Conservation (phyloP, 2,888 invertebrate species). For the Aphodius granarius region DNA sequence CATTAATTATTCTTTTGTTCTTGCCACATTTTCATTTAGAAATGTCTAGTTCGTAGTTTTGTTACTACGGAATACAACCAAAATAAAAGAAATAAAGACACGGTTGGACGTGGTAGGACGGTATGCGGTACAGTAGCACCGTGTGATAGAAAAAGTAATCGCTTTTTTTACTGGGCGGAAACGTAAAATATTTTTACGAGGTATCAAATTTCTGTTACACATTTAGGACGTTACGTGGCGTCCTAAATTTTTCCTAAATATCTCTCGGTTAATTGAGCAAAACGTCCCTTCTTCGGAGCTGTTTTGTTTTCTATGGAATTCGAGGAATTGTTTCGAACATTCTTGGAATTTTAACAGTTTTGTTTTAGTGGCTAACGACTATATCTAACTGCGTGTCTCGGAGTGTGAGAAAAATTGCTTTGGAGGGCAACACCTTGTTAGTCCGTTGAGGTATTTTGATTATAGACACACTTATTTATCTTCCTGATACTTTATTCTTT, state of each 20-base stretch:
- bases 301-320: background rate
- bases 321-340: background rate
- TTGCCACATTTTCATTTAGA: background rate
- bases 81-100: too few relatives aligned
- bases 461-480: background rate
- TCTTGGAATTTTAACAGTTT: background rate
- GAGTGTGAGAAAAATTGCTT: background rate
- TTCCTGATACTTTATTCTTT: background rate
- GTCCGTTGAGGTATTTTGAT: background rate
- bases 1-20: background rate
- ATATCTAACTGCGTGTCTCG: background rate
- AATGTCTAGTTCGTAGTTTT: too few relatives aligned
- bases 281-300: background rate
- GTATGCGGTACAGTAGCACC: background rate
- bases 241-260: background rate
- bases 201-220: background rate
- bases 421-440: background rate
- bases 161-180: background rate
- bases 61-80: too few relatives aligned
- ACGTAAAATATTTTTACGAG: background rate
- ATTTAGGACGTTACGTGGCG: background rate
- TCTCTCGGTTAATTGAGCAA: background rate
- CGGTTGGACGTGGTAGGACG: too few relatives aligned
- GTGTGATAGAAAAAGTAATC: background rate
- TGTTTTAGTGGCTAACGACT: background rate